Evolutionary conservation across 2,113 vertebrate genomes (phyloP).

Genomic region (Rhinogobius similis): DNA sequence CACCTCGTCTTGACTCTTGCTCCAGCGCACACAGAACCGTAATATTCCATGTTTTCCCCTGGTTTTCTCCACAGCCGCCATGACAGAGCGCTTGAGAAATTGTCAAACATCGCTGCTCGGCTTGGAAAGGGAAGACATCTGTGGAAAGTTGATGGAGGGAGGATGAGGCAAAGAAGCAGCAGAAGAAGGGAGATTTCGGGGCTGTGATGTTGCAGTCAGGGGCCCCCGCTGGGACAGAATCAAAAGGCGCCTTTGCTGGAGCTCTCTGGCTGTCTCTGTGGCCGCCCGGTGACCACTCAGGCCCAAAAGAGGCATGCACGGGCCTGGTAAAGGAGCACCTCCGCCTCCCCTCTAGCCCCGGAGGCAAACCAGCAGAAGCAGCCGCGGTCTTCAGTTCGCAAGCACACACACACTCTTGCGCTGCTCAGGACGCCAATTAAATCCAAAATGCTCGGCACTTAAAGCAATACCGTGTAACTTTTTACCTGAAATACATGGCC

Average conservation of each 20-base stretch:
- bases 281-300: conserved; percentile 52
- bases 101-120: conserved; percentile 40
- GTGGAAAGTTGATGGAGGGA: conserved; percentile 32
- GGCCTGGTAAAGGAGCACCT: conserved; percentile 75
- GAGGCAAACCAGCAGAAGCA: conserved; percentile 15
- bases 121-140: conserved; percentile 13
- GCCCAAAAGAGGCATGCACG: conserved; percentile 36
- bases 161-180: conserved; percentile 15
- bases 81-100: conserved; percentile 27
- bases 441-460: conserved; percentile 87
- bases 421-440: conserved; percentile 97
- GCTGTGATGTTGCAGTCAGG: conserved; percentile 50
- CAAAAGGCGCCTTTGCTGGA: conserved; percentile 53
- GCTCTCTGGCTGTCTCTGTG: conserved; percentile 31
- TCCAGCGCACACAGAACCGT: conserved; percentile 19
- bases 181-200: conserved; percentile 6
- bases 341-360: conserved; percentile 29
- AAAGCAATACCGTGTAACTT: conserved; percentile 7
- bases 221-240: conserved; percentile 48
- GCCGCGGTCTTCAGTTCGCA: conserved; percentile 25
- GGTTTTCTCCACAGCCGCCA: conserved; percentile 8
- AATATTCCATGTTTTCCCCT: conserved; percentile 23
- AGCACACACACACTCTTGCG: conserved; percentile 36
- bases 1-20: conserved; percentile 24
- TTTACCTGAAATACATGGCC: conserved; percentile 9